phyloP scores from a whole-genome alignment of 2,888 invertebrate species.

The Polietes domitor region DNA sequence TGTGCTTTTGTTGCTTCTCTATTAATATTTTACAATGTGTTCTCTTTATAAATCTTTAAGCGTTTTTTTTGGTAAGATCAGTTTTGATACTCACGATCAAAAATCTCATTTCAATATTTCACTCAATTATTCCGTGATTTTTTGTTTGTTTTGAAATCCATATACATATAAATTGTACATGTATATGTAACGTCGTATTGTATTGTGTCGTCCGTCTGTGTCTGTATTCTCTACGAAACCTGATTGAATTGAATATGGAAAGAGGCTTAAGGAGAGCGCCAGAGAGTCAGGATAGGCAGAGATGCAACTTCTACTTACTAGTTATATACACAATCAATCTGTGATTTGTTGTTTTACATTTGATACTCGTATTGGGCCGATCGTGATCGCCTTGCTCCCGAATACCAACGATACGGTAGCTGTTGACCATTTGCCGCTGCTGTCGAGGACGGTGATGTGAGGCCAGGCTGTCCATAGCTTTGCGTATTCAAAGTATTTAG shows the following conservation, averaged over 20 bases:
- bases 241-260: constrained; percentile 25
- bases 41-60: neutral
- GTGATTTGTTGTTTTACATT: constrained; percentile 71
- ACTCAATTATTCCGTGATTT: neutral
- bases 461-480: constrained; percentile 43
- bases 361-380: constrained; percentile 80
- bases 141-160: neutral
- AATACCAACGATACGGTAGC: constrained; percentile 79
- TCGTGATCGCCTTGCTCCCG: constrained; percentile 79
- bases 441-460: constrained; percentile 23
- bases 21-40: neutral
- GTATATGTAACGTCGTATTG: too few relatives aligned
- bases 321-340: constrained; percentile 26
- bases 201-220: too few relatives aligned
- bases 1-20: neutral
- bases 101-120: neutral
- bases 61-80: neutral
- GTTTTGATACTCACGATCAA: too few relatives aligned
- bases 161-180: neutral
- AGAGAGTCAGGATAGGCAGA: neutral
- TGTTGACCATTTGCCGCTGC: constrained; percentile 69
- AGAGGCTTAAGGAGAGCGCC: neutral
- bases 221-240: constrained; percentile 57
- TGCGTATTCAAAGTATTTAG: constrained; percentile 65
- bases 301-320: constrained; percentile 8